These are phyloP conservation scores for Metalampra italica DNA, from an alignment of 2,888 invertebrate species.

Conservation along the genomic window DNA sequence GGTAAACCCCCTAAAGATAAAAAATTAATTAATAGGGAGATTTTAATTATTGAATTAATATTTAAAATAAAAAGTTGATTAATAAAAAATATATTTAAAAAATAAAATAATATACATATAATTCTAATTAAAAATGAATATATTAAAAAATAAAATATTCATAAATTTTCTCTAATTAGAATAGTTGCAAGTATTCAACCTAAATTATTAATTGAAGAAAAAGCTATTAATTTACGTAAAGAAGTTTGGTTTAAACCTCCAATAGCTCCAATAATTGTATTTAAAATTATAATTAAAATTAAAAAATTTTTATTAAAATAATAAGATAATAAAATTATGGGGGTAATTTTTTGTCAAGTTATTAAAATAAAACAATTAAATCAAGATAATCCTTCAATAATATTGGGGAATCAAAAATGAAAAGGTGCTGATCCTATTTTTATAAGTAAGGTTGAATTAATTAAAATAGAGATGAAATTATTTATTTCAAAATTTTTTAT, in stretches of 20 bases:
- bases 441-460: constrained; percentile 63
- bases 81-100: constrained; percentile 66
- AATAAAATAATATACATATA: constrained; percentile 65
- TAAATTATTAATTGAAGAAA: constrained; percentile 82
- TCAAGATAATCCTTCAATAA: constrained; percentile 79
- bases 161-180: constrained; percentile 64
- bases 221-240: constrained; percentile 78
- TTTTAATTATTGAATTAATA: constrained; percentile 62
- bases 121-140: constrained; percentile 65
- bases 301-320: constrained; percentile 60
- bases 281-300: constrained; percentile 60
- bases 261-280: constrained; percentile 68
- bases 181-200: constrained; percentile 74
- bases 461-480: constrained; percentile 43
- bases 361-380: constrained; percentile 75
- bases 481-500: constrained; percentile 49
- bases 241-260: constrained; percentile 76
- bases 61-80: constrained; percentile 70
- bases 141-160: constrained; percentile 62
- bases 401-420: constrained; percentile 79
- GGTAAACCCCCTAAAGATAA: constrained; percentile 79
- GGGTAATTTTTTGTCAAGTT: constrained; percentile 82
- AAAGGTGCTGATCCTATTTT: constrained; percentile 80
- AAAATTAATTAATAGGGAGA: constrained; percentile 72
- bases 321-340: constrained; percentile 75